Evolutionary conservation across 1,140 invertebrate genomes (phyloP), one percentile per base, ranked within the genome.

Genomic region (Penaeus vannamei): DNA sequence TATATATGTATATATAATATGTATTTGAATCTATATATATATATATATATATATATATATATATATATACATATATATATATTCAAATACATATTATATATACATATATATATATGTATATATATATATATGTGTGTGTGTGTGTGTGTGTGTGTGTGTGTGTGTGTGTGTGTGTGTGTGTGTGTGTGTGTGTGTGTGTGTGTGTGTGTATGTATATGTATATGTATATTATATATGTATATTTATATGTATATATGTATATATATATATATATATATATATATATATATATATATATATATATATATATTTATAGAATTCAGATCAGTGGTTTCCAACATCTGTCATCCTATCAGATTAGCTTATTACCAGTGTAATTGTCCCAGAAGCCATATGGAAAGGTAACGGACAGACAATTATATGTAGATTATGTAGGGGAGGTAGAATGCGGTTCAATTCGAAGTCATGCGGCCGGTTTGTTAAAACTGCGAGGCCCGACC

Each of bases 41-140:
- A 69, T 69, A 69, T 69, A 69, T 69, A 69, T 69, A 69, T 69
- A 69, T 69, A 69, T 69, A 69, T 69, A 69, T 69, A 69, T 69
- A 69, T 14, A 69, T 69, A 20, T 69, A 69, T 20, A 12, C 4
- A 69, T 69, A 23, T 69, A 69, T 20, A 23, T 69, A 69, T 69
- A 69, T 69, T 7, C 29, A 19, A 7, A 69, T 69, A 69, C 19
- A 69, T 69, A 69, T 8, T 69, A 69, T 23, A 69, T 4, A 69
- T 23, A 69, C 4, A 69, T 23, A 69, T 23, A 69, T 23, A 69
- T 32, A 69, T 23, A 69, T 69, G 23, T 69, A 69, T 69, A 69
- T 69, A 69, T 69, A 69, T 69, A 69, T 69, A 69, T 69, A 69
- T 69, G 23, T 69, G 23, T 69, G 23, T 69, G 23, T 69, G 23